Evolutionary conservation across 2,797 vertebrate species (phyloP).

Genomic region (Amblyraja radiata): DNA sequence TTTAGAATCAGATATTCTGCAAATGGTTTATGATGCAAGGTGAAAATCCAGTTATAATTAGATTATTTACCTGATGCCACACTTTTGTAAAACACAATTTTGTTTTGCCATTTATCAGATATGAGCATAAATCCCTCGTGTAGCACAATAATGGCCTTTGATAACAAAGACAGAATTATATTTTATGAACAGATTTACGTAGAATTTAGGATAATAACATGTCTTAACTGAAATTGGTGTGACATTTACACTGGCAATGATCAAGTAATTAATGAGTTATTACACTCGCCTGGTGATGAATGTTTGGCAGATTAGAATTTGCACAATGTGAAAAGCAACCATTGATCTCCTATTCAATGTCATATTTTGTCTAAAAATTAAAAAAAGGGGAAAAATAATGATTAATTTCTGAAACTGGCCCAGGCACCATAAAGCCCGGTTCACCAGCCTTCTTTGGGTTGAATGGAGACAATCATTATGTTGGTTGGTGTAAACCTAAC

Average conservation of each 20-base stretch:
- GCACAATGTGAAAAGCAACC: background rate
- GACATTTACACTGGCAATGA: background rate
- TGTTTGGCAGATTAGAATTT: constrained; percentile 9
- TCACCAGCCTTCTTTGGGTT: too few relatives aligned
- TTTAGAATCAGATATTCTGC: background rate
- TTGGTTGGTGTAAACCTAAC: too few relatives aligned
- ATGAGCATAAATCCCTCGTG: background rate
- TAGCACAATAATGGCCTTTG: background rate
- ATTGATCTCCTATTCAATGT: background rate
- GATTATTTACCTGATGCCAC: background rate
- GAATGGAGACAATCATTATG: too few relatives aligned
- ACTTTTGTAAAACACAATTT: background rate
- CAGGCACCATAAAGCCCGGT: too few relatives aligned
- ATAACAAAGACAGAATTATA: background rate
- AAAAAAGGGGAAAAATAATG: background rate
- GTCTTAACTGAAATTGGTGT: background rate
- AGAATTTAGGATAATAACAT: background rate
- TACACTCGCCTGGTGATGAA: background rate
- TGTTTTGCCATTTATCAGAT: background rate
- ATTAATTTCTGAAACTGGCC: too few relatives aligned
- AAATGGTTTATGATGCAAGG: background rate
- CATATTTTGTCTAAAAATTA: background rate
- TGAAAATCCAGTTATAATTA: background rate
- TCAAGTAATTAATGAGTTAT: background rate
- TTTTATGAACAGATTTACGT: background rate